Evolutionary conservation across 2,113 vertebrate genomes (phyloP), one percentile per base, ranked within the genome.

Genomic region (Sebastes fasciatus): DNA sequence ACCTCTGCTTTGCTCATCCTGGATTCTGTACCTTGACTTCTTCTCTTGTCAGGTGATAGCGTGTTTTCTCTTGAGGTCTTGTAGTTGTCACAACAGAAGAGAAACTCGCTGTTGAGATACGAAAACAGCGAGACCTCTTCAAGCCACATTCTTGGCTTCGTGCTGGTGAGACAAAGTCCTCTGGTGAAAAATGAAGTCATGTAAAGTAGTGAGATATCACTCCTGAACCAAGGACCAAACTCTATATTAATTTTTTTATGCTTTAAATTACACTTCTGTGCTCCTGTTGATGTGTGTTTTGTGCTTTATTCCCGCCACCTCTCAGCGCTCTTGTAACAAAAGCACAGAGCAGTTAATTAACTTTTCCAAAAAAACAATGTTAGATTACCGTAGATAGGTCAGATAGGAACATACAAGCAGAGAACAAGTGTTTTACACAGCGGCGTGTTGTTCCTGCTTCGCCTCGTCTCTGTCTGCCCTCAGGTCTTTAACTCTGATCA

Each of bases 391-490:
- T 12, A n/a, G 46, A 65, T 64, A 60, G 57, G 5, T 52, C 62
- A 13, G 42, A 73, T 74, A 51, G 78, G 63, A 78, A 63, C 26
- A 0, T 23, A 17, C 34, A 61, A 45, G 40, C 49, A 48, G 16
- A 79, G 40, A 76, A 61, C 65, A 71, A 68, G 63, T 84, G 74
- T 69, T 77, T 80, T 42, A 14, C 19, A 17, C 74, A 34, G 69
- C 42, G 2, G n/a, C 1, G 12, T 62, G 49, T 23, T 45, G 2
- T 54, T 51, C 17, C 66, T 63, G 11, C 64, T 74, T 49, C 68
- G 69, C 74, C 51, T 79, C n/a, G 61, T 72, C 42, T 79, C 46
- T 1, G 14, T 60, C 61, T 62, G 21, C 17, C 71, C 55, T 58
- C 55, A 21, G 49, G 71, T 62, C 57, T 74, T 58, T n/a, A 42